Base-by-base conservation (phyloP, 92 coral and sea anemone species). In the Bergia puertoricense region DNA sequence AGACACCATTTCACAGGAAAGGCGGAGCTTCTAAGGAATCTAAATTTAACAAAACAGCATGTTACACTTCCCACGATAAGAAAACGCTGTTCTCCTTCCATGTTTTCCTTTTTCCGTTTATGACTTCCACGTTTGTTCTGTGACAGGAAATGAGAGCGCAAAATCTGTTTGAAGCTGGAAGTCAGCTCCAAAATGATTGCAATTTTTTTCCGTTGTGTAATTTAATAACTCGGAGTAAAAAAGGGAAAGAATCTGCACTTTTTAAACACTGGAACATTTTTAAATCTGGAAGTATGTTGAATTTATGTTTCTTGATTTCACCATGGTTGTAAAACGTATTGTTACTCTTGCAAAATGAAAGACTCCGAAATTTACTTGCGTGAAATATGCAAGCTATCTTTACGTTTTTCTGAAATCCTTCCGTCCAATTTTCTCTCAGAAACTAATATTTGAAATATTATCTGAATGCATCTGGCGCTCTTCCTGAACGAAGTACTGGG, bases 1-100 rank as follows among this genome's bases (percentile, higher is more conserved):
- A 4, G 65, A 56, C 62, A 37, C 15, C 46, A 38, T 57, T 80
- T 62, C 20, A 54, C 85, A 80, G 85, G 85, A 80, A 80, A 80
- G 85, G 85, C 13, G 85, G 85, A 56, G 85, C n/a, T 22, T 37
- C 22, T 9, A 56, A 36, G 45, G 72, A 38, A 80, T 80, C 46
- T 30, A 62, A 62, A 62, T 43, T 14, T 11, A 37, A 54, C 23
- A 16, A n/a, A 54, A 65, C 20, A 77, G 14, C 59, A 79, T 48
- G 71, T 56, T 16, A 38, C 10, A 36, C 85, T 80, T 80, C 85
- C 85, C 85, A 80, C 85, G 85, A 80, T 80, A 80, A 80, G 85
- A 68, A 57, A 18, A 54, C 37, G 37, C 16, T 2, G 59, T 43
- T 38, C 48, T 38, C 22, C 18, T 80, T 15, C 67, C 39, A 54